Base-by-base conservation (phyloP, 2,797 vertebrate genomes). In the Tokudaia muenninki region DNA sequence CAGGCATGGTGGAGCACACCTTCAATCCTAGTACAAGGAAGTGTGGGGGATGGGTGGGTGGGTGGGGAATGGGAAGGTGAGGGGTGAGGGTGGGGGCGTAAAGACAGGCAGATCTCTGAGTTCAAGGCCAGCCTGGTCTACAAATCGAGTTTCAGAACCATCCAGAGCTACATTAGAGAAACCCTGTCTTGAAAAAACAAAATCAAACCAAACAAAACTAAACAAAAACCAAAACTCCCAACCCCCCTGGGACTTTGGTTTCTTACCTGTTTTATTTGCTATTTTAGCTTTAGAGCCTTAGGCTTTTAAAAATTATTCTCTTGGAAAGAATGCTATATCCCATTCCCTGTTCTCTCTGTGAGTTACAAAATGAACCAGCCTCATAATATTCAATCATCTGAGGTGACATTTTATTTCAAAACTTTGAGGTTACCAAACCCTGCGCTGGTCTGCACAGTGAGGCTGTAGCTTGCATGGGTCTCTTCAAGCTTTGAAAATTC, bases 271-370 rank as follows among this genome's bases (percentile, higher is more conserved):
- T 78, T 94, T 79, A 37, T 24, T 29, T 90, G 0, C 78, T 96
- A 11, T 63, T 95, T 94, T 95, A 72, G 26, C 84, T 90, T 90
- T 14, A 47, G 37, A 1, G 67, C 47, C 47, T 34, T 55, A 70
- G 65, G 41, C 34, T 95, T 80, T 90, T 94, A 65, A 92, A 80
- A 83, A 78, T 82, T 82, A 90, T 86, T 93, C 24, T 96, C 10
- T 95, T 94, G 59, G 67, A 87, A 88, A 96, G 70, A 92, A n/a
- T 70, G 12, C 63, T 47, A 31, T 52, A 34, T 91, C 57, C 65
- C 12, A 93, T 47, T 88, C 50, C 34, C 11, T 47, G 59, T 4
- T 90, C 61, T 94, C 47, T 70, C 65, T 63, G 44, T 78, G 87
- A 88, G 22, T 94, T 86, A 89, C 34, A 87, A 78, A 95, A 70